phyloP scores from a whole-genome alignment of 2,888 invertebrate species.

The Tenthredo notha region DNA sequence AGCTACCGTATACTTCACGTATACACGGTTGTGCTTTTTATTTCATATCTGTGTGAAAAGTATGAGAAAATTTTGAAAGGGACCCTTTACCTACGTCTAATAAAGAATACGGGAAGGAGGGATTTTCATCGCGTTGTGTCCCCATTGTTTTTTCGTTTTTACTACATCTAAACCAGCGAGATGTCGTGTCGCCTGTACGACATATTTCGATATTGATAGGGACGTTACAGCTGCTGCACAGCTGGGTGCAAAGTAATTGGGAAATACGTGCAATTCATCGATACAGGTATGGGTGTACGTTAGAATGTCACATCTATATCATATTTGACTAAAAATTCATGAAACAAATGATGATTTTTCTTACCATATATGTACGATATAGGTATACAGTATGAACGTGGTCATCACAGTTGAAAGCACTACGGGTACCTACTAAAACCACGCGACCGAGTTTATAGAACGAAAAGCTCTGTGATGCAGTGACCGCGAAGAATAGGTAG shows the following conservation, averaged over 20 bases:
- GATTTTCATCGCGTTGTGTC: slow-evolving; percentile 6
- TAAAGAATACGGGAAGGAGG: not conserved
- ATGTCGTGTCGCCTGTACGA: not conserved
- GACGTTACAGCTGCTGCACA: not conserved
- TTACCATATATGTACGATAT: not conserved
- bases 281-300: not conserved
- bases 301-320: not conserved
- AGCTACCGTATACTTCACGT: not conserved
- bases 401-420: not conserved
- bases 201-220: not conserved
- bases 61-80: not conserved
- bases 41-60: slow-evolving; percentile 6
- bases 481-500: not conserved
- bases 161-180: not conserved
- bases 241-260: slow-evolving; percentile 12
- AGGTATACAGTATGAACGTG: not conserved
- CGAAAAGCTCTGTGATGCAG: not conserved
- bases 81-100: not conserved
- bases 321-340: not conserved
- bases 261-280: not conserved
- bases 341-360: not conserved
- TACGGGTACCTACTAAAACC: not conserved
- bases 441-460: not conserved
- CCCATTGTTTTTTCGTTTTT: slow-evolving; percentile 10
- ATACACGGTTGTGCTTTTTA: not conserved